phyloP scores from a whole-genome alignment of 2,797 vertebrate genomes.

The Bothrops alternatus region DNA sequence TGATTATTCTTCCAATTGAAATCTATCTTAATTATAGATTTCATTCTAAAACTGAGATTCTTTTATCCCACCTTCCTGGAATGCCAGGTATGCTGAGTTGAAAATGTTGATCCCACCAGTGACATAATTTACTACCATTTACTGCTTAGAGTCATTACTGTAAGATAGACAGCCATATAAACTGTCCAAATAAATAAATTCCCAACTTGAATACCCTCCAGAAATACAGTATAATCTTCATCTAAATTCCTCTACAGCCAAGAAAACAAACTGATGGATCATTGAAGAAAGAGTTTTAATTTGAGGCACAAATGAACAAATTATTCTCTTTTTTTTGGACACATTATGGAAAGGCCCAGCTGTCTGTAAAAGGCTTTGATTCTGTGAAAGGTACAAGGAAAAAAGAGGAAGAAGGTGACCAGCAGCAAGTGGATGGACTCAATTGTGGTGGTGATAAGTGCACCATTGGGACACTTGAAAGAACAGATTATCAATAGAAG shows the following conservation, averaged over 20 bases:
- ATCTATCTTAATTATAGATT: not conserved
- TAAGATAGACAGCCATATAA: not conserved
- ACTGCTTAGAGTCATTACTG: not conserved
- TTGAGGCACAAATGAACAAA: not conserved
- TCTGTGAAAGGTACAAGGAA: not conserved
- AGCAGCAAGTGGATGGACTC: not conserved
- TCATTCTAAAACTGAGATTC: not conserved
- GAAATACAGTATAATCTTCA: not conserved
- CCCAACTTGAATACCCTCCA: not conserved
- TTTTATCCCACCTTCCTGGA: not conserved
- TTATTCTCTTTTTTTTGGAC: not conserved
- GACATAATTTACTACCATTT: not conserved
- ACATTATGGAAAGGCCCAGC: not conserved
- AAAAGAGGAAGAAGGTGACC: not conserved
- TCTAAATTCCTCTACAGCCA: not conserved
- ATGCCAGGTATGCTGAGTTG: not conserved
- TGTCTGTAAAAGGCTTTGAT: not conserved
- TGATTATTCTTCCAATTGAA: not conserved
- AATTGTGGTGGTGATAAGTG: not conserved
- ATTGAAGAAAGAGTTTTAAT: not conserved
- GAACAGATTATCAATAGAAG: not conserved
- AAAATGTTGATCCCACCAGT: not conserved
- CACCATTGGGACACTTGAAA: not conserved
- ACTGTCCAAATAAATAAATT: not conserved
- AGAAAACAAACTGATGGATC: not conserved